These are phyloP conservation scores for Cheirogaleus major DNA, from an alignment of 2,797 vertebrate genomes.

Conservation along the genomic window DNA sequence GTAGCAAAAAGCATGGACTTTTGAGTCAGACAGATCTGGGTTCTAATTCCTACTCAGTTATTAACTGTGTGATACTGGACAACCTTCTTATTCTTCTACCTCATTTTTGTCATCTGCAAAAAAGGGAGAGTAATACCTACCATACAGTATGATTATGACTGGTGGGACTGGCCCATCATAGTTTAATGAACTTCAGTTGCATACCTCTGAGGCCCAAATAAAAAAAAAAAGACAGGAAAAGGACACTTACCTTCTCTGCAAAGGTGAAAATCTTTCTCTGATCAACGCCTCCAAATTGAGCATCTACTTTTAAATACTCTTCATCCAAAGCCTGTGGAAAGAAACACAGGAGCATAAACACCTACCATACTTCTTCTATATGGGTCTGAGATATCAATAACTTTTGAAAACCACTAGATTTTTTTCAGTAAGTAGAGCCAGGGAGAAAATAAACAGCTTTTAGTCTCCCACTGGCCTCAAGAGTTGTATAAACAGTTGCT, in stretches of 20 bases:
- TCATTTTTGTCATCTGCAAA: background rate
- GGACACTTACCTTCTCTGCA: slow-evolving; percentile 94
- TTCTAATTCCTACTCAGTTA: background rate
- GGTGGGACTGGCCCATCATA: background rate
- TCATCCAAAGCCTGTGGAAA: slow-evolving; percentile 95
- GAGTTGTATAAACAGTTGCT: background rate
- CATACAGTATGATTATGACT: background rate
- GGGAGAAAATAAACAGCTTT: background rate
- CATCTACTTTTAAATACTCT: slow-evolving; percentile 97
- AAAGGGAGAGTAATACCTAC: background rate
- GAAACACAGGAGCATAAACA: background rate
- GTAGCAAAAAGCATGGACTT: background rate
- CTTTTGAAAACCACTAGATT: background rate
- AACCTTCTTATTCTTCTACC: background rate
- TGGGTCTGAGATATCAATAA: background rate
- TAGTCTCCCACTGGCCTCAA: background rate
- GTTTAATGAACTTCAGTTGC: background rate
- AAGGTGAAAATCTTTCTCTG: slow-evolving; percentile 99
- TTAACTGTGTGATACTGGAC: background rate
- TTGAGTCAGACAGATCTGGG: background rate
- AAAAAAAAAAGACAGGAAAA: background rate
- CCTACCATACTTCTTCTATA: background rate
- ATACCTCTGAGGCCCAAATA: background rate
- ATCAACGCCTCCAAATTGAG: slow-evolving; percentile 98
- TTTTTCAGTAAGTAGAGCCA: background rate